These are phyloP conservation scores for Euzophera pinguis DNA, from an alignment of 2,888 invertebrate genomes.

Conservation along the genomic window DNA sequence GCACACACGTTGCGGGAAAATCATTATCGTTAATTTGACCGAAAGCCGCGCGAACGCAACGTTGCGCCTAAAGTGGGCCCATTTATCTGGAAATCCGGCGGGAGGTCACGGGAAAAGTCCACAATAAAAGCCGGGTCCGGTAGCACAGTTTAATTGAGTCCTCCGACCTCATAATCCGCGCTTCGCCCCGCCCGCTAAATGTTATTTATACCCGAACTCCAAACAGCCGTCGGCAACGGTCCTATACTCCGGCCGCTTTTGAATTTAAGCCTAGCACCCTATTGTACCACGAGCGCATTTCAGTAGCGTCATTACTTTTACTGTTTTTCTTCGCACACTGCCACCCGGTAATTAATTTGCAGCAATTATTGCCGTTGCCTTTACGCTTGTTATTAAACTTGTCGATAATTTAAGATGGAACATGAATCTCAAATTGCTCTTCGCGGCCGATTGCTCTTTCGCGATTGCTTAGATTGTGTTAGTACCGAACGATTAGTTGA, in stretches of 20 bases:
- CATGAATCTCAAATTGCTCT: slow-evolving; percentile 70
- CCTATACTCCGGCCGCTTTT: slow-evolving; percentile 42
- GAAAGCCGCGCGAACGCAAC: slow-evolving; percentile 48
- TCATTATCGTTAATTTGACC: slow-evolving; percentile 50
- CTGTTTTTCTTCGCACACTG: slow-evolving; percentile 60
- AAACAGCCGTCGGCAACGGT: slow-evolving; percentile 47
- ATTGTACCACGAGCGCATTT: slow-evolving; percentile 34
- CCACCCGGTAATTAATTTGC: slow-evolving; percentile 66
- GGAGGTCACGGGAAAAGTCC: slow-evolving; percentile 73
- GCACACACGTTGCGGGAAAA: slow-evolving; percentile 33
- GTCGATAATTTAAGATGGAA: slow-evolving; percentile 75
- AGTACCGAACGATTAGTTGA: slow-evolving; percentile 52
- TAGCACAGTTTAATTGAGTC: slow-evolving; percentile 78
- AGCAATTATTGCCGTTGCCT: slow-evolving; percentile 67
- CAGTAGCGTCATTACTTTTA: slow-evolving; percentile 51
- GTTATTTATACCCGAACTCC: slow-evolving; percentile 74
- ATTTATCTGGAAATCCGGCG: slow-evolving; percentile 72
- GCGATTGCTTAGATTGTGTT: slow-evolving; percentile 60
- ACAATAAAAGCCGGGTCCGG: slow-evolving; percentile 74
- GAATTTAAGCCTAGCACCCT: slow-evolving; percentile 60
- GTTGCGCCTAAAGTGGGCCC: slow-evolving; percentile 60
- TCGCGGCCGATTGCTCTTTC: slow-evolving; percentile 62
- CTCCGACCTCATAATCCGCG: slow-evolving; percentile 76
- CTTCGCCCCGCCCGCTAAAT: slow-evolving; percentile 69
- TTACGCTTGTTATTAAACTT: slow-evolving; percentile 73